A percentile compares a stretch with the other conserved stretches of the same genome.
These are phyloP conservation scores for Oscheius sp. DNA, from an alignment of 2,888 invertebrate species.

Conservation along the genomic window DNA sequence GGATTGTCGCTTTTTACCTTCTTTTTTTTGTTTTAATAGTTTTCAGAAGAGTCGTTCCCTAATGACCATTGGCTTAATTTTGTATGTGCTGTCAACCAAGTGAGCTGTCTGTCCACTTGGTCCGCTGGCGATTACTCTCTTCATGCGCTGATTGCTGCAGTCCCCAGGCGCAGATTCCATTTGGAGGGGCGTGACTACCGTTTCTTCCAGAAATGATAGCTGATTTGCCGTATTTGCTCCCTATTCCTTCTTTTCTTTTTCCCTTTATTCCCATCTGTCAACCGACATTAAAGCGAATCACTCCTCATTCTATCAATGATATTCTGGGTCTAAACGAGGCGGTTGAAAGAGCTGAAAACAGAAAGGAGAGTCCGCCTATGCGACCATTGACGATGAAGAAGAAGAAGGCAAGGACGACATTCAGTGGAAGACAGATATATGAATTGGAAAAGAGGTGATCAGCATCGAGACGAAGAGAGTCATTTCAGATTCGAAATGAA, in stretches of 20 bases:
- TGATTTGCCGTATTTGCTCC: slow-evolving; percentile 14
- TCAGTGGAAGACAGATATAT: slow-evolving; percentile 80
- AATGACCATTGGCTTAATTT: too few species aligned
- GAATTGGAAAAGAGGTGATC: slow-evolving; percentile 86
- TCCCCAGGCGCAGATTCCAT: slow-evolving; percentile 23
- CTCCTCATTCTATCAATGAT: slow-evolving; percentile 87
- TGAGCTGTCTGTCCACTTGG: slow-evolving; percentile 9
- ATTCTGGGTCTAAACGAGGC: slow-evolving; percentile 79
- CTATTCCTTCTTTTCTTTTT: slow-evolving; percentile 69
- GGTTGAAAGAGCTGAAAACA: neutral
- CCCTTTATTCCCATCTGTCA: slow-evolving; percentile 92
- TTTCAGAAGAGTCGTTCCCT: too few species aligned
- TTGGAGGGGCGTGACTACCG: too few species aligned
- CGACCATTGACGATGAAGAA: slow-evolving; percentile 61
- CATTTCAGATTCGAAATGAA: slow-evolving; percentile 82
- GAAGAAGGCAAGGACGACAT: slow-evolving; percentile 88
- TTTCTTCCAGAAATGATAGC: too few species aligned
- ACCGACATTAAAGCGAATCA: slow-evolving; percentile 81
- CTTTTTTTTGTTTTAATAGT: too few species aligned
- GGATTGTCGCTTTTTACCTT: too few species aligned
- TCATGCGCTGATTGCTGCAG: slow-evolving; percentile 24
- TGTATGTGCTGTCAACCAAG: too few species aligned
- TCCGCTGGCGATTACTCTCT: slow-evolving; percentile 22
- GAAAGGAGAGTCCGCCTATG: neutral
- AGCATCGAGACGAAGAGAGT: neutral